Evolutionary conservation across 2,797 vertebrate genomes (phyloP).

Genomic region (Enteromius radiatus): DNA sequence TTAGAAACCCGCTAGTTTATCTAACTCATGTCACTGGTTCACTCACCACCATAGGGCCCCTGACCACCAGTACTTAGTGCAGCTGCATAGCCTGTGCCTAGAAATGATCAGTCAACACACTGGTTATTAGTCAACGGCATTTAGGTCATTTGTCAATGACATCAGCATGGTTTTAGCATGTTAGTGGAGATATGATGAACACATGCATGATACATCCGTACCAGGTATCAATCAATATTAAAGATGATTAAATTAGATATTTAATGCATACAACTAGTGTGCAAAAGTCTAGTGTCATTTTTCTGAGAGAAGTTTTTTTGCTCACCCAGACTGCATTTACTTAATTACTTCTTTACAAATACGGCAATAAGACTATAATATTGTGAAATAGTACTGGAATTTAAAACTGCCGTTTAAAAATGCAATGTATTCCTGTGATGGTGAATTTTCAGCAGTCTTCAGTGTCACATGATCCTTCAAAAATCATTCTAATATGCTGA

Average conservation of each 20-base stretch:
- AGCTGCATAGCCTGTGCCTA: slow-evolving; percentile 70
- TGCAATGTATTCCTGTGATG: neutral
- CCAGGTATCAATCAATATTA: neutral
- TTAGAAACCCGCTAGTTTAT: neutral
- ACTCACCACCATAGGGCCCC: slow-evolving; percentile 69
- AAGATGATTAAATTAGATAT: neutral
- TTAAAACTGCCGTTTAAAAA: neutral
- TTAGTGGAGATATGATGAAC: neutral
- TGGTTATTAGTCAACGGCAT: slow-evolving; percentile 7
- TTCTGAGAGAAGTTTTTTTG: neutral
- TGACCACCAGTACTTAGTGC: slow-evolving; percentile 67
- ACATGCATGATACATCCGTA: neutral
- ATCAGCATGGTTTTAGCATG: neutral
- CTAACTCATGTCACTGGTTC: neutral
- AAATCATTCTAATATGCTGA: neutral
- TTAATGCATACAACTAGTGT: neutral
- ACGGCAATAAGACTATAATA: neutral
- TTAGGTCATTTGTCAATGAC: neutral
- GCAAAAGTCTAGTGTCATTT: neutral
- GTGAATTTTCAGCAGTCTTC: neutral
- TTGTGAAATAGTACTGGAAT: neutral
- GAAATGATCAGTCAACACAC: slow-evolving; percentile 38
- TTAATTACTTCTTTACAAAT: neutral
- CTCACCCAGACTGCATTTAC: neutral
- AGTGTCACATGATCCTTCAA: neutral